Evolutionary conservation across 1,140 invertebrate species (phyloP).

Genomic region (Eufriesea mexicana): DNA sequence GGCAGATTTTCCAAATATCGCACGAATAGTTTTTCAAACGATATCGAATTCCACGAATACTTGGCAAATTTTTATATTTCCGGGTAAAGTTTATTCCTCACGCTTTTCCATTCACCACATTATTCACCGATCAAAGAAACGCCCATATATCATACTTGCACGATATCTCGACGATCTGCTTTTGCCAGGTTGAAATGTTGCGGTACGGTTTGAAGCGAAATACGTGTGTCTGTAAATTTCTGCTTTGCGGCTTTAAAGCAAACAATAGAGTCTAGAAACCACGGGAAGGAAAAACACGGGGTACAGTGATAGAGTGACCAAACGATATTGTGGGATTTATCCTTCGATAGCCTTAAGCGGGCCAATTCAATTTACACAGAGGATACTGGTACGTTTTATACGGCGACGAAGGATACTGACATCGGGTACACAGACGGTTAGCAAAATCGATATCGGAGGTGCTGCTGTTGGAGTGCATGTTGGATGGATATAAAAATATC

Average conservation of each 20-base stretch:
- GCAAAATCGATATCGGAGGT: conserved; percentile 9
- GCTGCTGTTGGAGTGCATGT: background rate
- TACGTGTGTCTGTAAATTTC: background rate
- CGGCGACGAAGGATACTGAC: conserved; percentile 5
- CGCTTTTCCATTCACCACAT: too few species aligned
- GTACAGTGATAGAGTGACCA: background rate
- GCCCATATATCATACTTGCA: too few species aligned
- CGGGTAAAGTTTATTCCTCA: too few species aligned
- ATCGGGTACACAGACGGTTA: background rate
- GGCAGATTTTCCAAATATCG: too few species aligned
- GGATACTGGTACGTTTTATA: background rate
- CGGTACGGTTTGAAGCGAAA: background rate
- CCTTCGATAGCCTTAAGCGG: conserved; percentile 21
- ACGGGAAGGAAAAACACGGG: background rate
- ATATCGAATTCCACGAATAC: too few species aligned
- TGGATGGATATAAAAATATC: background rate
- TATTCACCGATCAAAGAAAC: too few species aligned
- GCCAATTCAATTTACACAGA: conserved; percentile 26
- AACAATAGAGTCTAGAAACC: background rate
- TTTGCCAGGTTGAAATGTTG: background rate
- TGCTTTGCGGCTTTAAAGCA: background rate
- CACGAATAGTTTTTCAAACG: too few species aligned
- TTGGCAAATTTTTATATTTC: too few species aligned
- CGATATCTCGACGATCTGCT: too few species aligned
- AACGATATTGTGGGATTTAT: conserved; percentile 18